Evolutionary conservation across 2,888 invertebrate genomes (phyloP), one percentile per base, ranked within the genome.

Genomic region (Euzetes globulus): DNA sequence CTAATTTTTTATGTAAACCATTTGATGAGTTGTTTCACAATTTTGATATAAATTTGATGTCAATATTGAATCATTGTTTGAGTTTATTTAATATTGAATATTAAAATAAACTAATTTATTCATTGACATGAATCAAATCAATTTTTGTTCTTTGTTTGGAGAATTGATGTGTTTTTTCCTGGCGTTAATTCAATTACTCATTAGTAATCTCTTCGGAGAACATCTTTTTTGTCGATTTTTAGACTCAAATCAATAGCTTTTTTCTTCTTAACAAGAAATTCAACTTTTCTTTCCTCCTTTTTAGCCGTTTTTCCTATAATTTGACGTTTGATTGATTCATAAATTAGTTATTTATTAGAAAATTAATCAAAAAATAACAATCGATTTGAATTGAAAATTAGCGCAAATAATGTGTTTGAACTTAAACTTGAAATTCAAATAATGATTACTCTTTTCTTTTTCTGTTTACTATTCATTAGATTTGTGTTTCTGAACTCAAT

Each of bases 301-400:
- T 19, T 50, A n/a, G n/a, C 11, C 50, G 50, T 50, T 50, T 19
- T 3, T 5, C 50, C 13, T 3, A 25, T 7, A 17, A 52, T 55
- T 2, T 55, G 55, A 55, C 55, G 22, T 25, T 55, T 55, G 55
- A 55, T 55, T 55, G 55, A 55, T 55, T 55, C 22, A 55, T 55
- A 22, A 22, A 22, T 55, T 55, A 22, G 19, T 55, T 25, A 22
- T 55, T 22, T 55, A 55, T 55, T 22, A 55, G 22, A 25, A 22
- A 55, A 22, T 55, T 55, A 55, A 22, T 55, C 13, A 25, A 22
- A 55, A 55, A 25, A 55, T 22, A 11, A 22, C 7, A 22, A 22
- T 55, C 55, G 13, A 11, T 22, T 50, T 50, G 19, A 50, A 50
- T 50, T 19, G 19, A 55, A 55, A 55, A 55, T 55, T 55, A 55